Percentiles rank a stretch among this genome's conserved stretches.
phyloP scores from a whole-genome alignment of 2,888 invertebrate species.

The Strigamia transsilvanica region DNA sequence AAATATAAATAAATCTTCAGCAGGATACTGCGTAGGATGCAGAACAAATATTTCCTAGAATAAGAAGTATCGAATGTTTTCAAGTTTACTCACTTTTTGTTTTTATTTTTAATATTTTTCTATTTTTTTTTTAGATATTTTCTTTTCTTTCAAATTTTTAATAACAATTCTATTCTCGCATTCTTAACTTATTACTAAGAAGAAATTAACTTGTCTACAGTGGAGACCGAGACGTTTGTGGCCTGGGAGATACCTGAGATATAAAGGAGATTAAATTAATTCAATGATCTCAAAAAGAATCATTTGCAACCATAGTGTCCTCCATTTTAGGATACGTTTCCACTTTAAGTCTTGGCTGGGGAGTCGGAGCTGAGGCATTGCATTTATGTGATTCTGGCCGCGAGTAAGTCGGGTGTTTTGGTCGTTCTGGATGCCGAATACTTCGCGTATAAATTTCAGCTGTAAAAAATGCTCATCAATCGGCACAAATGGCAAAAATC shows the following conservation, averaged over 20 bases:
- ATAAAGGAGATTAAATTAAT: neutral
- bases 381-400: neutral
- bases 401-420: neutral
- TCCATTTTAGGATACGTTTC: neutral
- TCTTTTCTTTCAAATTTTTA: too few species aligned
- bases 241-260: neutral
- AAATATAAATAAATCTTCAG: neutral
- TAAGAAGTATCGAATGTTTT: neutral
- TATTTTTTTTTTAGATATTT: too few species aligned
- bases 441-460: neutral
- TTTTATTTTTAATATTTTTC: neutral
- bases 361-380: neutral
- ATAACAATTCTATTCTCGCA: too few species aligned
- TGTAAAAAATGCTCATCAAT: neutral
- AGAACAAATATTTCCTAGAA: neutral
- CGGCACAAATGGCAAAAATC: neutral
- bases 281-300: neutral
- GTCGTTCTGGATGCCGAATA: neutral
- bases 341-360: neutral
- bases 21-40: neutral
- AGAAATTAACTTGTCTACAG: too few species aligned
- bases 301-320: neutral
- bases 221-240: too few species aligned
- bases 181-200: too few species aligned
- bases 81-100: neutral